Percentiles rank a stretch among this genome's conserved stretches.
Conservation (phyloP, 2,113 vertebrate genomes). For the Ginglymostoma cirratum region DNA sequence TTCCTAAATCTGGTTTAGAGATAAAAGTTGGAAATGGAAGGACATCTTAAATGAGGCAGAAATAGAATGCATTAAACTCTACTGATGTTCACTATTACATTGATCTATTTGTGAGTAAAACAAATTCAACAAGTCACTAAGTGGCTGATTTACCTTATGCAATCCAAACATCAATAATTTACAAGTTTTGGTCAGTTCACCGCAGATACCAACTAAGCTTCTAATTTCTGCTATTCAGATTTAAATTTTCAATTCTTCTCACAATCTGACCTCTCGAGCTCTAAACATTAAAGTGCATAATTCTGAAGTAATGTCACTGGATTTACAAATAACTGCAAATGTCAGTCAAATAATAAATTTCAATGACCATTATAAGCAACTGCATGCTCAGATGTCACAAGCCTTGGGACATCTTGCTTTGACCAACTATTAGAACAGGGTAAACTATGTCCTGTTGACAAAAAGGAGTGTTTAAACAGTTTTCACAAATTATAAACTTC, state of each 20-base stretch:
- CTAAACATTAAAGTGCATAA: constrained; percentile 18
- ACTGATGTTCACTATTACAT: background rate
- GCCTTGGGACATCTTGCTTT: background rate
- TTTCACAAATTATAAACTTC: background rate
- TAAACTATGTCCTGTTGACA: background rate
- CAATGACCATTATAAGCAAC: background rate
- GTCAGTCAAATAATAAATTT: background rate
- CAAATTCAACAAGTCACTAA: background rate
- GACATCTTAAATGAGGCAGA: background rate
- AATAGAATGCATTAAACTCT: background rate
- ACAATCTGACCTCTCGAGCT: background rate
- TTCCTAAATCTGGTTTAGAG: background rate
- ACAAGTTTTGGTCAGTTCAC: background rate
- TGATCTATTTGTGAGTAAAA: background rate
- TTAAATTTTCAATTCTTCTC: background rate
- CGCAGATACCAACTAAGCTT: background rate
- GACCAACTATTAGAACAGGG: background rate
- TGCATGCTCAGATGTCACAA: background rate
- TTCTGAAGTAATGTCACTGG: background rate
- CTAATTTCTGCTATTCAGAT: background rate
- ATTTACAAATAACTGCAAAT: background rate
- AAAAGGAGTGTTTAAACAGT: background rate
- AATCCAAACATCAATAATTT: background rate
- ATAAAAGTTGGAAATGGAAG: background rate
- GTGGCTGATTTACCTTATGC: background rate